phyloP scores from a whole-genome alignment of 2,797 vertebrate genomes.

The Sebastes glaucus region DNA sequence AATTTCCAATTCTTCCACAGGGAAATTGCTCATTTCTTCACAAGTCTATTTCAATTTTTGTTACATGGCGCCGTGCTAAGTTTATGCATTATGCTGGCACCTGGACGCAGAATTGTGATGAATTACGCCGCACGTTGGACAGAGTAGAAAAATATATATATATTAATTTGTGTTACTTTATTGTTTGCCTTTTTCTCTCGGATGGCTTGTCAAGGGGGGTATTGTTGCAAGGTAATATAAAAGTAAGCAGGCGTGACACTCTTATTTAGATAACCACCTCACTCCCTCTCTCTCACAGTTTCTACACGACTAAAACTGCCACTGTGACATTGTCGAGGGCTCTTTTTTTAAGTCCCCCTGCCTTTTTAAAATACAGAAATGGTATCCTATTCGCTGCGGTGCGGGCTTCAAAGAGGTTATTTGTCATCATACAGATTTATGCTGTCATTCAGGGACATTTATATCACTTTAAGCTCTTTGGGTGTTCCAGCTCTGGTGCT shows the following conservation, averaged over 20 bases:
- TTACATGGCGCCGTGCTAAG: slow-evolving; percentile 88
- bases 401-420: slow-evolving; percentile 82
- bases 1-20: slow-evolving; percentile 97
- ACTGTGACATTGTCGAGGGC: slow-evolving; percentile 75
- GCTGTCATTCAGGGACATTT: slow-evolving; percentile 84
- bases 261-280: slow-evolving; percentile 77
- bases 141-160: slow-evolving; percentile 78
- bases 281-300: slow-evolving; percentile 48
- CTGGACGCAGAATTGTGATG: slow-evolving; percentile 92
- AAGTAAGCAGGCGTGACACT: slow-evolving; percentile 80
- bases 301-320: slow-evolving; percentile 72
- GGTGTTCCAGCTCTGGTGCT: slow-evolving; percentile 67
- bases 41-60: slow-evolving; percentile 97
- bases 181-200: slow-evolving; percentile 62
- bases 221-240: slow-evolving; percentile 69
- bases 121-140: slow-evolving; percentile 88
- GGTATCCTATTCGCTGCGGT: slow-evolving; percentile 78
- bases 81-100: slow-evolving; percentile 94
- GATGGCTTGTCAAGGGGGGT: slow-evolving; percentile 52
- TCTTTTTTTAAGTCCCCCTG: slow-evolving; percentile 57
- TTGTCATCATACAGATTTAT: slow-evolving; percentile 84
- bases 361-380: slow-evolving; percentile 77
- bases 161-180: slow-evolving; percentile 76
- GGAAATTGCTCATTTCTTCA: slow-evolving; percentile 99
- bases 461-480: slow-evolving; percentile 83